Percentiles rank a stretch among this genome's conserved stretches.
These are phyloP conservation scores for Caenorhabditis virilis DNA, from an alignment of 2,888 invertebrate species.

Conservation along the genomic window DNA sequence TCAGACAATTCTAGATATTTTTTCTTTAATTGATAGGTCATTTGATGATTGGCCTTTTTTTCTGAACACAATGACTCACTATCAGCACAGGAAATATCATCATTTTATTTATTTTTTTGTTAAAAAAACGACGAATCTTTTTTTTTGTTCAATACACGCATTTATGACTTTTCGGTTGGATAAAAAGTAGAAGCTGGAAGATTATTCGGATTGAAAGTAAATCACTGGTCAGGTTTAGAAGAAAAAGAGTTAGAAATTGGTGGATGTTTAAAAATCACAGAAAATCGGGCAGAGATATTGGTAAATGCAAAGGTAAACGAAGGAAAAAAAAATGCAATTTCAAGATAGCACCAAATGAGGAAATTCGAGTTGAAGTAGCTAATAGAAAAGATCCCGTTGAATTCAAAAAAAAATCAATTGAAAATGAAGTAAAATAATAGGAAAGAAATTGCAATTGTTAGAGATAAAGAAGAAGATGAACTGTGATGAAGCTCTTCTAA, in stretches of 20 bases:
- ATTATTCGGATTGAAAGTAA: too few species aligned
- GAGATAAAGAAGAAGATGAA: conserved; percentile 1
- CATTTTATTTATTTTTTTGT: too few species aligned
- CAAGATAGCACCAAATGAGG: not conserved
- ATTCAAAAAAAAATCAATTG: not conserved
- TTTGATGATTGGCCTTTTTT: too few species aligned
- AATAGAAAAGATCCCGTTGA: too few species aligned
- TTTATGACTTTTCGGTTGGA: not conserved
- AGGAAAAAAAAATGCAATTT: not conserved
- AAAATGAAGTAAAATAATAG: not conserved
- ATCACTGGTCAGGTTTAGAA: conserved; percentile 1
- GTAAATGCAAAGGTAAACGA: not conserved
- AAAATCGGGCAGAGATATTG: too few species aligned
- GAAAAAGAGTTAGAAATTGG: not conserved
- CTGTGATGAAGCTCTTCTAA: conserved; percentile 53
- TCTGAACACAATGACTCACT: too few species aligned
- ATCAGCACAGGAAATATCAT: too few species aligned
- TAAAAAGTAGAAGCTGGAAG: not conserved
- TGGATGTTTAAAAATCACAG: not conserved
- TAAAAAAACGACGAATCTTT: not conserved
- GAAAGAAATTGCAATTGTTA: not conserved
- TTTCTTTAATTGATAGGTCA: too few species aligned
- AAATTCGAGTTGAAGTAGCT: not conserved
- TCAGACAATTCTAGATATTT: too few species aligned
- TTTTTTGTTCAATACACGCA: conserved; percentile 1